Conservation (phyloP, 2,888 invertebrate species). For the Troilus luridus region DNA sequence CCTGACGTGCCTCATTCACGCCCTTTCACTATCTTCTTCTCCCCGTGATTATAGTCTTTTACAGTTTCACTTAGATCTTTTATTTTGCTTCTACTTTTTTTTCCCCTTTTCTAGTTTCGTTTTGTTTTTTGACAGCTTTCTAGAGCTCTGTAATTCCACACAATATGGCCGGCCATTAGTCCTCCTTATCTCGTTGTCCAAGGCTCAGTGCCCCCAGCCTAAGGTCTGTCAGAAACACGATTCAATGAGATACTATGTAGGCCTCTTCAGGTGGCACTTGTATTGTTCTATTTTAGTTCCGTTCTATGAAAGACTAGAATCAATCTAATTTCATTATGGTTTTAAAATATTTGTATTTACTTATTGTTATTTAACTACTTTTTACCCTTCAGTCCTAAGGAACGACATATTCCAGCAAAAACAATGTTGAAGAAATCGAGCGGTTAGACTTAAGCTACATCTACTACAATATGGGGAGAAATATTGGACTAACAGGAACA, state of each 20-base stretch:
- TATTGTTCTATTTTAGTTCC: not conserved
- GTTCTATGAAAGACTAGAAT: not conserved
- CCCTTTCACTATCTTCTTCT: conserved; percentile 43
- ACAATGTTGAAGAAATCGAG: too few relatives aligned
- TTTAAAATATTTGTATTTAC: too few relatives aligned
- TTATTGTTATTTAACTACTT: too few relatives aligned
- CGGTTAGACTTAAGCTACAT: too few relatives aligned
- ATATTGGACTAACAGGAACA: too few relatives aligned
- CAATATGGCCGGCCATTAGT: conserved; percentile 27
- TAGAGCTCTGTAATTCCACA: conserved; percentile 39
- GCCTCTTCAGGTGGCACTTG: not conserved
- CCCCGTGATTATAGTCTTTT: conserved; percentile 39
- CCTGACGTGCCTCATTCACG: conserved; percentile 42
- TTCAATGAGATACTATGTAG: not conserved
- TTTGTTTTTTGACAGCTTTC: conserved; percentile 49
- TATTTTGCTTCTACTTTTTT: not conserved
- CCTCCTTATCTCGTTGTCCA: conserved; percentile 34
- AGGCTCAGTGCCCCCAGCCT: not conserved
- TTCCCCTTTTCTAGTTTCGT: not conserved
- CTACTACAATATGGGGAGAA: too few relatives aligned
- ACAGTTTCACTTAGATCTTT: conserved; percentile 45
- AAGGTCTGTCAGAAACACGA: not conserved
- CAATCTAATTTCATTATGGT: not conserved
- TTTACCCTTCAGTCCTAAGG: too few relatives aligned
- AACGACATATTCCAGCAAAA: too few relatives aligned